These are phyloP conservation scores for Sphaeramia orbicularis DNA, from an alignment of 2,797 vertebrate genomes.

Conservation along the genomic window DNA sequence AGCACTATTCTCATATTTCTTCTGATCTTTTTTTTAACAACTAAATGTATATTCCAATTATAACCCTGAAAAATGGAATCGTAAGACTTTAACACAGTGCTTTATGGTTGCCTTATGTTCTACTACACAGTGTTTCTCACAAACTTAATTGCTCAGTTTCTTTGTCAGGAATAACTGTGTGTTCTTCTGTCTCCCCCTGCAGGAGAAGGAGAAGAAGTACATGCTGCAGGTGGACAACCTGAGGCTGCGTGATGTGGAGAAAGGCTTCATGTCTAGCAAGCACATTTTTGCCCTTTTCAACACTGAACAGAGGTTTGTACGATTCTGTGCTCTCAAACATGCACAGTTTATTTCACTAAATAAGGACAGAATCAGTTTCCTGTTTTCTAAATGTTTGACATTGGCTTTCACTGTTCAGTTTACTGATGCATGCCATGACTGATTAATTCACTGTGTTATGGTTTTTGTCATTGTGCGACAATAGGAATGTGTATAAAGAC, in stretches of 20 bases:
- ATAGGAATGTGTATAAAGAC: slow-evolving; percentile 98
- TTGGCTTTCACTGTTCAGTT: too few relatives aligned
- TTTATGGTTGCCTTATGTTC: not conserved
- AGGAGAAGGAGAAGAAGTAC: slow-evolving; percentile 99
- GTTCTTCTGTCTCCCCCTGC: slow-evolving; percentile 76
- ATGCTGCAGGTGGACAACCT: slow-evolving; percentile 98
- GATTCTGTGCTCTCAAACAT: not conserved
- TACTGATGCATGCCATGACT: not conserved
- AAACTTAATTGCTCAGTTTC: not conserved
- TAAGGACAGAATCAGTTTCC: too few relatives aligned
- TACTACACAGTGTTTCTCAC: slow-evolving; percentile 14
- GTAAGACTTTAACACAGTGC: too few relatives aligned
- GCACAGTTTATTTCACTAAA: not conserved
- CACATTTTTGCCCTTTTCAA: slow-evolving; percentile 98
- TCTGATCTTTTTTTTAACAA: too few relatives aligned
- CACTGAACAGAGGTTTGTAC: slow-evolving; percentile 94
- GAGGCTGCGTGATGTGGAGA: slow-evolving; percentile 96
- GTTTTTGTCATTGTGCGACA: slow-evolving; percentile 1
- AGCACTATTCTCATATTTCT: too few relatives aligned
- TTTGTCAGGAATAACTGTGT: not conserved
- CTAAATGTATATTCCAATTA: too few relatives aligned
- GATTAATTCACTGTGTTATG: not conserved
- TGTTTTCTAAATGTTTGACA: too few relatives aligned
- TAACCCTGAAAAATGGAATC: too few relatives aligned
- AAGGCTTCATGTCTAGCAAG: slow-evolving; percentile 99